Percentiles rank a stretch among this genome's conserved stretches.
Evolutionary conservation across 1,140 invertebrate genomes (phyloP).

Genomic region (Calycopis cecrops): DNA sequence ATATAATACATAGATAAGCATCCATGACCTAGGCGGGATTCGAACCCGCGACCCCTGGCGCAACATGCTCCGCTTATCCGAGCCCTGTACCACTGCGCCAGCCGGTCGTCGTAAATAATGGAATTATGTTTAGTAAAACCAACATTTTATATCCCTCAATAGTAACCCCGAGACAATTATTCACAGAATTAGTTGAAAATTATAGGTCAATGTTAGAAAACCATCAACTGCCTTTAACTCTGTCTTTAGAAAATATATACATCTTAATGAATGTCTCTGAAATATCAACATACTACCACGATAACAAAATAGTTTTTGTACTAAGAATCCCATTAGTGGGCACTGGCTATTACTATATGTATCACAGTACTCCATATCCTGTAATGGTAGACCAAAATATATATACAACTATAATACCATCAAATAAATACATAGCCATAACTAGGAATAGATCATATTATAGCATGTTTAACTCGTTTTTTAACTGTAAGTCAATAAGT

Average conservation of each 20-base stretch:
- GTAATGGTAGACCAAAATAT: not conserved
- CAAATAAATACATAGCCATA: no score
- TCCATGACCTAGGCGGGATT: no score
- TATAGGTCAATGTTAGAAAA: no score
- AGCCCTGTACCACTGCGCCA: no score
- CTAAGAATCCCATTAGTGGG: conserved; percentile 20
- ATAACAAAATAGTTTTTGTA: conserved; percentile 16
- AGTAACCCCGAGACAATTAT: conserved; percentile 24
- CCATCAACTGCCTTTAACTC: conserved; percentile 21
- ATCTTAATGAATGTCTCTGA: conserved; percentile 18
- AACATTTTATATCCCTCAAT: conserved; percentile 28
- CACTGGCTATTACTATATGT: conserved; percentile 14
- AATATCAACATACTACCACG: conserved; percentile 17
- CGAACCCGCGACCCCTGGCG: no score
- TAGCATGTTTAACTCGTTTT: no score
- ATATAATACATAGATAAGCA: no score
- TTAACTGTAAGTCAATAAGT: no score
- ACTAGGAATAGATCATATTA: not conserved
- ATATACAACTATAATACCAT: no score
- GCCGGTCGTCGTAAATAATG: no score
- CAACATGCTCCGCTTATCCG: no score
- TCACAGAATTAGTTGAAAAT: conserved; percentile 21
- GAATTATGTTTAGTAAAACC: not conserved
- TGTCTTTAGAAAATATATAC: conserved; percentile 24
- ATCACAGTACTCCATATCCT: conserved; percentile 16